Evolutionary conservation across 92 coral and sea anemone genomes (phyloP), one percentile per base, ranked within the genome.

Genomic region (Ricordea florida): DNA sequence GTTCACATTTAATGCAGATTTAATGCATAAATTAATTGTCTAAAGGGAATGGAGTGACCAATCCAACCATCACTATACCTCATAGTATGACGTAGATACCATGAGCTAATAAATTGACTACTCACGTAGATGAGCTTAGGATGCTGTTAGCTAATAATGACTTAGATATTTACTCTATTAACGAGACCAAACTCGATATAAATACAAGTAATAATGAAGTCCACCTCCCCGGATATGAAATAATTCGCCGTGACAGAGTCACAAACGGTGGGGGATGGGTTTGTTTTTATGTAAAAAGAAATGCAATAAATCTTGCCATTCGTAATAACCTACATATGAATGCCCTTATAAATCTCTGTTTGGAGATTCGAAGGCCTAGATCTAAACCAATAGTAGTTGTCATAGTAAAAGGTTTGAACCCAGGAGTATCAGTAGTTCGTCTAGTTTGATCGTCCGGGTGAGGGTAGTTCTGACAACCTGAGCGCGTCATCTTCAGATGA

Each of bases 101-200:
- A n/a, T n/a, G n/a, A n/a, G n/a, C n/a, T n/a, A 62, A 38, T 23
- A 62, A 43, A 22, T 36, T 62, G 69, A 62, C 51, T 2, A 25
- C 63, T 10, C 63, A 56, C 38, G 14, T 56, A 30, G 63, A 56
- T 34, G 41, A 56, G 63, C 32, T 62, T 59, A 33, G 36, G 49
- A 42, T 62, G 14, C 18, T 20, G 48, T 25, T 62, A 36, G 49
- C 31, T 26, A 23, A 36, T 38, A 32, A 41, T 37, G 22, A 66
- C 33, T 51, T 70, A 36, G 62, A 69, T 79, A 69, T 56, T 40
- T 40, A 55, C 40, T 69, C 86, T 6, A 60, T 79, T 29, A 72
- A 72, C 43, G 86, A 80, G 26, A 80, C 86, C 38, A 80, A 80
- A 58, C 79, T 80, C 72, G 47, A 47, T 61, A 56, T 57, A 58